Base-by-base conservation (phyloP, 2,797 vertebrate genomes). In the Sardinella longiceps region DNA sequence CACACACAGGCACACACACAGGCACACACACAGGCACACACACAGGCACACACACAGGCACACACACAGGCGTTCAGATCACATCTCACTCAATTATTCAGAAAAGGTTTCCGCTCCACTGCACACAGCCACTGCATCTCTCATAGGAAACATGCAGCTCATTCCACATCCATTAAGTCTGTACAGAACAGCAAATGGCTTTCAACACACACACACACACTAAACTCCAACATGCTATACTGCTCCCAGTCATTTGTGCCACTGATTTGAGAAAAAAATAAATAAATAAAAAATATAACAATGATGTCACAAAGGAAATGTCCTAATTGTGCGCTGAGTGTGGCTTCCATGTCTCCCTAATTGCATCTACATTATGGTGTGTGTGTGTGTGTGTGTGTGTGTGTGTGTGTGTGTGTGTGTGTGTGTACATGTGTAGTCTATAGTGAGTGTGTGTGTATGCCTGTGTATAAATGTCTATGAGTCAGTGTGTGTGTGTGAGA, bases 1-100 rank as follows among this genome's bases (percentile, higher is more conserved):
- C 58, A 28, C n/a, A 28, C 58, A 28, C 58, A 58, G 90, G 87
- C 90, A 63, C 37, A 63, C 10, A 37, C 33, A 80, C 81, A 70
- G 33, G 80, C 28, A 33, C 28, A 33, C 63, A 70, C 63, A 12
- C 25, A 15, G 33, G 20, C 56, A 58, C 91, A 90, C 56, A n/a
- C 56, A 58, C 56, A 58, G 90, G 87, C 90, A 63, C 37, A 63
- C 10, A 37, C 33, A 80, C 81, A 70, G 33, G 80, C 28, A 33
- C 28, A 33, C 63, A 70, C 63, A 12, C 25, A 15, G 33, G 20
- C 0, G 66, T 70, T 70, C 28, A 70, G 66, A 70, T 70, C 66
- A 20, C 30, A 37, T 70, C 66, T 70, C 66, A 18, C 66, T 70
- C 30, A 70, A 70, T 70, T 70, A 70, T 70, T 70, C 66, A 37